A percentile compares a stretch with the other conserved stretches of the same genome.
phyloP scores from a whole-genome alignment of 1,140 invertebrate species.

The Drosophila teissieri region DNA sequence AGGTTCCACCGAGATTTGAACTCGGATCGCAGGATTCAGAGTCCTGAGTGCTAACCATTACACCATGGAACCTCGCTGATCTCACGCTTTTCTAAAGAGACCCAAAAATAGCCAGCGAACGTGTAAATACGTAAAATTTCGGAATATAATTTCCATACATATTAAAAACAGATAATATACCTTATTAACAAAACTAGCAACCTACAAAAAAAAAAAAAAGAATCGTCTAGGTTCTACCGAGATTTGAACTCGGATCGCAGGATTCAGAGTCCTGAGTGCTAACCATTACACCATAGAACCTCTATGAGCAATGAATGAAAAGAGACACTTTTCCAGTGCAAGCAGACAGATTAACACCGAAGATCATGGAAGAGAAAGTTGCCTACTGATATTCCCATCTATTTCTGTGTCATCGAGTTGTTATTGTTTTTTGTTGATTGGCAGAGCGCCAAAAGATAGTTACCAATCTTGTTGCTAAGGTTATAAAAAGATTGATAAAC shows the following conservation, averaged over 20 bases:
- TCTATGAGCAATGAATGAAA: not conserved
- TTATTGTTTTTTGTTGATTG: slow-evolving; percentile 5
- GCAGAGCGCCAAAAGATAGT: not conserved
- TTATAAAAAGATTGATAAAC: slow-evolving; percentile 1
- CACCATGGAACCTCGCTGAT: slow-evolving; percentile 89
- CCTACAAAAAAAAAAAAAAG: slow-evolving; percentile 10
- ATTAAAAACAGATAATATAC: not conserved
- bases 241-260: slow-evolving; percentile 95
- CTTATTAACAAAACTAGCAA: not conserved
- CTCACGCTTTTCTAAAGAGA: not conserved
- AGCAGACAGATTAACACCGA: not conserved
- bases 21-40: slow-evolving; percentile 96
- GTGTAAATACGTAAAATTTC: too few species aligned
- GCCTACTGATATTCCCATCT: slow-evolving; percentile 10
- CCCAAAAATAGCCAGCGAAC: not conserved
- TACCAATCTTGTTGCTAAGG: slow-evolving; percentile 7
- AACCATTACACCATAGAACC: slow-evolving; percentile 95
- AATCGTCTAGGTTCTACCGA: slow-evolving; percentile 88
- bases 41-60: slow-evolving; percentile 96
- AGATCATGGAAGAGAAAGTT: slow-evolving; percentile 37
- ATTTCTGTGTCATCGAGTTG: slow-evolving; percentile 20
- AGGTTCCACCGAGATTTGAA: slow-evolving; percentile 94
- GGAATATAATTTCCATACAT: not conserved
- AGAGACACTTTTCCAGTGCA: slow-evolving; percentile 33
- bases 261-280: slow-evolving; percentile 96